phyloP scores from a whole-genome alignment of 2,888 invertebrate species.

The Linnaemya vulpina region DNA sequence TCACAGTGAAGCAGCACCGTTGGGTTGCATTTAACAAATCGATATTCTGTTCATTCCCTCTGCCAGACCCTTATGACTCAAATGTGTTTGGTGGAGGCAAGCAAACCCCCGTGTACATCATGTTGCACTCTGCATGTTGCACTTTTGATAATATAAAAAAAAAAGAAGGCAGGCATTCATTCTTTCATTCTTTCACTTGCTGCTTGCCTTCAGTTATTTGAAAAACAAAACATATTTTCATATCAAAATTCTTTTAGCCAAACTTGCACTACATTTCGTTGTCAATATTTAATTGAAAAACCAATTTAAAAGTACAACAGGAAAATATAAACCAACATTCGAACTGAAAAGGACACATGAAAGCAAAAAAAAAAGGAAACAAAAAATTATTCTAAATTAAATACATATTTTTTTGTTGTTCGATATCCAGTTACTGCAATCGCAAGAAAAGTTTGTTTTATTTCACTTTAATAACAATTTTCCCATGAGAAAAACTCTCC shows the following conservation, averaged over 20 bases:
- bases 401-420: slow-evolving; percentile 36
- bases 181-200: background rate
- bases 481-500: slow-evolving; percentile 66
- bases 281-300: slow-evolving; percentile 52
- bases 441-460: slow-evolving; percentile 32
- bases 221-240: slow-evolving; percentile 1
- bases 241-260: slow-evolving; percentile 8
- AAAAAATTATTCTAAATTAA: slow-evolving; percentile 37
- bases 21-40: slow-evolving; percentile 1
- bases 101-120: background rate
- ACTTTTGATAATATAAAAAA: background rate
- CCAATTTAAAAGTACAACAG: slow-evolving; percentile 47
- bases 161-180: background rate
- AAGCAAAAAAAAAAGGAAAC: background rate
- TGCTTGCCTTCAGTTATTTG: background rate
- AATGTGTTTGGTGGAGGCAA: background rate
- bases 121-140: background rate
- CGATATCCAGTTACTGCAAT: slow-evolving; percentile 23
- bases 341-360: too few relatives aligned
- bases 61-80: background rate
- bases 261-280: slow-evolving; percentile 27
- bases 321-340: slow-evolving; percentile 26
- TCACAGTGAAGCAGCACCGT: background rate
- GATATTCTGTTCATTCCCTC: background rate
- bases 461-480: slow-evolving; percentile 68